Evolutionary conservation across 2,113 vertebrate genomes (phyloP).

Genomic region (Rhinogobius similis): DNA sequence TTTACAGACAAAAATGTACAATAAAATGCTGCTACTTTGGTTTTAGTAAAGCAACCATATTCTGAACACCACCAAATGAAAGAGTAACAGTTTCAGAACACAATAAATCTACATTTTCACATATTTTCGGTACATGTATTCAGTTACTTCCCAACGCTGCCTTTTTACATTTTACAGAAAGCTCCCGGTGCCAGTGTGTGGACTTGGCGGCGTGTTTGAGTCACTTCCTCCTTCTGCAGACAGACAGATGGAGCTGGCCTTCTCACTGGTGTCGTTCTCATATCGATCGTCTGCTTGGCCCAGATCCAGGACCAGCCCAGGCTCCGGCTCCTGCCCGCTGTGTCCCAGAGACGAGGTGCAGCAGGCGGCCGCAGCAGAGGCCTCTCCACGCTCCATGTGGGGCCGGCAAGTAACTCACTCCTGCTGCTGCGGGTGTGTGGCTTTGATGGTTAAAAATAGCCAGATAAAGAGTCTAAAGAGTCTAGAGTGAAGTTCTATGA

Average conservation of each 20-base stretch:
- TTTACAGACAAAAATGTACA: no score
- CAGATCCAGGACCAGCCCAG: slow-evolving; percentile 65
- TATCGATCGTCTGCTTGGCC: slow-evolving; percentile 80
- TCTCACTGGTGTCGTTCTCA: slow-evolving; percentile 70
- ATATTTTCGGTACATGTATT: no score
- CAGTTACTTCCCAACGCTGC: no score
- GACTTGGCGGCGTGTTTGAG: slow-evolving; percentile 28
- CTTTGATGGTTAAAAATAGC: no score
- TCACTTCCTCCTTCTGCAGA: slow-evolving; percentile 13
- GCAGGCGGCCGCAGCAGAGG: slow-evolving; percentile 64
- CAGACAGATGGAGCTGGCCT: slow-evolving; percentile 57
- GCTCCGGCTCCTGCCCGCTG: slow-evolving; percentile 53
- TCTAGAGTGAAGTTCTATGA: no score
- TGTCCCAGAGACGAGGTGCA: slow-evolving; percentile 62
- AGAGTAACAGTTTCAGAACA: no score
- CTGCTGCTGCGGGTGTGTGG: background rate
- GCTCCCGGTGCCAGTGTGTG: background rate
- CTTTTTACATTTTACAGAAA: no score
- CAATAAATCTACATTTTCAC: no score
- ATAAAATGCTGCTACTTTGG: no score
- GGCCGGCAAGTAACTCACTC: slow-evolving; percentile 74
- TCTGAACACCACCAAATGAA: no score
- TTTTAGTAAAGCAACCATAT: no score
- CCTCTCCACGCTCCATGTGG: slow-evolving; percentile 75
- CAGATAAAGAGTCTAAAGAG: no score